Conservation (phyloP, 1,140 invertebrate species). For the Protaetia brevitarsis region DNA sequence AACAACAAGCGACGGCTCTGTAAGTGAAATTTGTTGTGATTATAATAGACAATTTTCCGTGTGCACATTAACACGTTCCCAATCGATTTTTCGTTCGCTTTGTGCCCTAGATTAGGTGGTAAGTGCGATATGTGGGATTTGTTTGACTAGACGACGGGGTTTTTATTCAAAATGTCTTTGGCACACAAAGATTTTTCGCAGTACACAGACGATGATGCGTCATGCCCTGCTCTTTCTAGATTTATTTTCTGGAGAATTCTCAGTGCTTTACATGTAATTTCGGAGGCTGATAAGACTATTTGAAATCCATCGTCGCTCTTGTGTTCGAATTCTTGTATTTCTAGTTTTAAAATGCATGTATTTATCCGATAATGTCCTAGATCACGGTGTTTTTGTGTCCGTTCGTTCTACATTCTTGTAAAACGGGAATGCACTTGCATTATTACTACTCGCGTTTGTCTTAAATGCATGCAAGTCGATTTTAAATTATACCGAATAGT, state of each 20-base stretch:
- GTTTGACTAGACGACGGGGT: neutral
- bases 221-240: conserved; percentile 22
- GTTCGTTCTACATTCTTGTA: neutral
- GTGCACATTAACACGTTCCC: conserved; percentile 16
- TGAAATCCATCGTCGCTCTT: neutral
- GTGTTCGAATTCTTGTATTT: neutral
- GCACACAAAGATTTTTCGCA: conserved; percentile 15
- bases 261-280: too few relatives aligned
- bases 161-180: neutral
- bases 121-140: conserved; percentile 11
- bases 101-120: conserved; percentile 13
- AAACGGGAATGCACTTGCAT: neutral
- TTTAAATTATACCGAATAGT: too few relatives aligned
- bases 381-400: neutral
- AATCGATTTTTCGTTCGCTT: neutral
- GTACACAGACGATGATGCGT: conserved; percentile 7
- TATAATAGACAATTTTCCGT: conserved; percentile 25
- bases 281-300: too few relatives aligned
- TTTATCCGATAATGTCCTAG: neutral
- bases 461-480: too few relatives aligned
- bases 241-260: neutral
- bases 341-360: neutral
- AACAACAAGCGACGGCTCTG: conserved; percentile 25
- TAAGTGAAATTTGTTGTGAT: conserved; percentile 26
- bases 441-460: neutral